Evolutionary conservation across 2,888 invertebrate genomes (phyloP).

Genomic region (Adineta ricciae): DNA sequence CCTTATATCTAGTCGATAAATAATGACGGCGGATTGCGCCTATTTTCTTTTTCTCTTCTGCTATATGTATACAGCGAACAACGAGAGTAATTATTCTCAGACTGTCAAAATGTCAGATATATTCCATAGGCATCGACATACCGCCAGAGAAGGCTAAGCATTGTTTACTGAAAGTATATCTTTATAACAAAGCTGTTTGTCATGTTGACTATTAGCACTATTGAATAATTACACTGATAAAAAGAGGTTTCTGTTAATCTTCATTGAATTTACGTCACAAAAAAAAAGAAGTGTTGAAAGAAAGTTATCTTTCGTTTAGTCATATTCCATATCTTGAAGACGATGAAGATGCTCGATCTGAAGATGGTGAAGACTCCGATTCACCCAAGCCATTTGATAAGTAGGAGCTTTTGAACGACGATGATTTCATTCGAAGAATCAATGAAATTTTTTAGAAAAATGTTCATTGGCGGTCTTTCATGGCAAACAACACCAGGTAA

Average conservation of each 20-base stretch:
- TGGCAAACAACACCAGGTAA: slow-evolving; percentile 30
- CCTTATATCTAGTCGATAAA: not conserved
- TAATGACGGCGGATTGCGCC: not conserved
- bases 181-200: not conserved
- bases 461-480: slow-evolving; percentile 33
- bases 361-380: not conserved
- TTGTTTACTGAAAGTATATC: not conserved
- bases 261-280: not conserved
- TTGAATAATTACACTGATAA: not conserved
- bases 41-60: not conserved
- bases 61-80: not conserved
- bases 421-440: not conserved
- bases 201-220: not conserved
- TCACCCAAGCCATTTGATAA: not conserved
- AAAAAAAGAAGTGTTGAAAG: not conserved
- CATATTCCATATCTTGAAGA: slow-evolving; percentile 5
- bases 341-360: not conserved
- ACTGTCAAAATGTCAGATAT: not conserved
- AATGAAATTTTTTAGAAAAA: slow-evolving; percentile 22
- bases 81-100: not conserved
- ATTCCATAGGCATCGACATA: not conserved
- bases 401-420: not conserved
- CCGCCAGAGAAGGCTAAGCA: not conserved
- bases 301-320: not conserved
- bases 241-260: not conserved